A percentile compares a stretch with the other conserved stretches of the same genome.
These are phyloP conservation scores for Battus philenor DNA, from an alignment of 1,140 invertebrate genomes.

Conservation along the genomic window DNA sequence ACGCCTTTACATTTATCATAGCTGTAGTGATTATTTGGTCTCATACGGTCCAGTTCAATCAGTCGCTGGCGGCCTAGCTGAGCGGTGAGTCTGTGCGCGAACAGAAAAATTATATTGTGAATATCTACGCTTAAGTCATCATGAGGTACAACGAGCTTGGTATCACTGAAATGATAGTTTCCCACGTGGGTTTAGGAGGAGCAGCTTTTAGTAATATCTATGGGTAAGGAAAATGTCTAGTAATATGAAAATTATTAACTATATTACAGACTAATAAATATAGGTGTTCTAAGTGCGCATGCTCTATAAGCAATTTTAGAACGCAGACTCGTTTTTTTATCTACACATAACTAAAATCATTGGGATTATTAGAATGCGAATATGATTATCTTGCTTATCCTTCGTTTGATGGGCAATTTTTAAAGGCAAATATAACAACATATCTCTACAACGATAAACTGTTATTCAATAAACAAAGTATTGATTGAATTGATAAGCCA, in stretches of 20 bases:
- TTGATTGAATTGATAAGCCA: too few relatives aligned
- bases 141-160: constrained; percentile 76
- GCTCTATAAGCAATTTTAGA: background rate
- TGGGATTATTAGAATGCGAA: too few relatives aligned
- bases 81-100: constrained; percentile 7
- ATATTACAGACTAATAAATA: too few relatives aligned
- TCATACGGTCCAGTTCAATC: too few relatives aligned
- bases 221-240: constrained; percentile 69
- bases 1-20: too few relatives aligned
- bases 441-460: too few relatives aligned
- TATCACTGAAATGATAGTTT: constrained; percentile 76
- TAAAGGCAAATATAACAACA: too few relatives aligned
- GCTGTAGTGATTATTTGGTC: too few relatives aligned
- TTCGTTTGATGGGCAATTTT: too few relatives aligned
- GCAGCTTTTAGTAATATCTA: constrained; percentile 76
- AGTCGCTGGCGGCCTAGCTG: constrained; percentile 17
- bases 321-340: background rate
- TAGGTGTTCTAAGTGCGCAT: background rate
- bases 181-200: constrained; percentile 76
- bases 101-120: constrained; percentile 1
- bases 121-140: constrained; percentile 9
- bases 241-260: constrained; percentile 7
- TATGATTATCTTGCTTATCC: too few relatives aligned
- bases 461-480: too few relatives aligned
- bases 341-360: background rate